Conservation (phyloP, 2,113 vertebrate species). For the Colossoma macropomum region DNA sequence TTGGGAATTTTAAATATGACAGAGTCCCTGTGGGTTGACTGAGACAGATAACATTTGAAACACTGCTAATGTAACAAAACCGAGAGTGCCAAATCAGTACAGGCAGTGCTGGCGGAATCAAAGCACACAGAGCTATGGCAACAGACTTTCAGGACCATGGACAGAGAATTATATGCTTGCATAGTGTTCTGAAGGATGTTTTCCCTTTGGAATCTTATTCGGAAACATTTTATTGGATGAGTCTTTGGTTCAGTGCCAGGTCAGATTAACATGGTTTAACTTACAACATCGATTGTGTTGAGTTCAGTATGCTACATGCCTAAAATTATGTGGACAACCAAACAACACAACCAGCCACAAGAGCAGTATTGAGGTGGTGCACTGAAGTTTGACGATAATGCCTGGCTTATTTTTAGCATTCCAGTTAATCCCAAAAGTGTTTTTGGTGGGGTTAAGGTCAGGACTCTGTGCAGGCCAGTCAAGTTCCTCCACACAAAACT, state of each 20-base stretch:
- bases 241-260: background rate
- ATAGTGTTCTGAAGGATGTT: background rate
- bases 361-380: too few species aligned
- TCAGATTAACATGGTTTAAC: background rate
- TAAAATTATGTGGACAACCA: too few species aligned
- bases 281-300: too few species aligned
- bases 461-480: too few species aligned
- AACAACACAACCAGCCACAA: too few species aligned
- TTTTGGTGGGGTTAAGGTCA: too few species aligned
- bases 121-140: background rate
- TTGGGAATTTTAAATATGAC: background rate
- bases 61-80: conserved; percentile 29
- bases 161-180: background rate
- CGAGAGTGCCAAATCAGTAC: background rate
- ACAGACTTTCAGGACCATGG: conserved; percentile 14
- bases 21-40: background rate
- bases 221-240: background rate
- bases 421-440: too few species aligned
- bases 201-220: background rate
- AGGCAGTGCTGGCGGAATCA: conserved; percentile 1
- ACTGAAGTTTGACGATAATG: too few species aligned
- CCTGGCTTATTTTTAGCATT: too few species aligned
- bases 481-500: too few species aligned
- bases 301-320: too few species aligned
- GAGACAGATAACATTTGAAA: conserved; percentile 21